Conservation (phyloP, 37 sponge, comb jelly and placozoan species). For the Agelas oroides region DNA sequence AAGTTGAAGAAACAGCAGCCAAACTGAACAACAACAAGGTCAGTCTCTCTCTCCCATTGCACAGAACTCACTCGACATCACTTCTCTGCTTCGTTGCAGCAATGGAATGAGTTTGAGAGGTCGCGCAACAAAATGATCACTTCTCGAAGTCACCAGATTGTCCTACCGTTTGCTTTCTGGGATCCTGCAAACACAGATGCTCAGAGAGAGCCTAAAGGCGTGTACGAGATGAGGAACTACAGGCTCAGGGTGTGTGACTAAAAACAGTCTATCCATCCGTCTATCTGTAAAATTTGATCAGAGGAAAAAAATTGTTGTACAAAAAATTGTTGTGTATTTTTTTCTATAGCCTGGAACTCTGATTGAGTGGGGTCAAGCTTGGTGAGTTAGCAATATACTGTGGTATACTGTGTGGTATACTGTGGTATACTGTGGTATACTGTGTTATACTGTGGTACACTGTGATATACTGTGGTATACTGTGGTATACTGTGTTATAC, state of each 20-base stretch:
- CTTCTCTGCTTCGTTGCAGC: slow-evolving; percentile 28
- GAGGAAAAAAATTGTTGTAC: too few species aligned
- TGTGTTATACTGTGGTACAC: too few species aligned
- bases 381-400: slow-evolving; percentile 58
- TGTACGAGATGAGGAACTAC: slow-evolving; percentile 88
- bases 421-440: too few species aligned
- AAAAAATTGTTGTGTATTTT: not conserved
- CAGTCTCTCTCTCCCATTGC: not conserved
- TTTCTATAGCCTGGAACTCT: slow-evolving; percentile 75
- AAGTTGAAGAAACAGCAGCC: not conserved
- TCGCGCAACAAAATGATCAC: slow-evolving; percentile 47
- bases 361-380: slow-evolving; percentile 89
- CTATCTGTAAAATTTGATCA: too few species aligned
- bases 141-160: slow-evolving; percentile 60
- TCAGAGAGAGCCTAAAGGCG: slow-evolving; percentile 23
- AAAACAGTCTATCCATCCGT: too few species aligned
- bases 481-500: too few species aligned
- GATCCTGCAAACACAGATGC: slow-evolving; percentile 32
- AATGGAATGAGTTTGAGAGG: slow-evolving; percentile 58
- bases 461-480: too few species aligned
- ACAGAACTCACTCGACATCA: not conserved
- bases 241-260: slow-evolving; percentile 63
- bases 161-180: slow-evolving; percentile 93
- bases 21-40: slow-evolving; percentile 59
- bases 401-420: too few species aligned